Conservation (phyloP, 2,888 invertebrate species). For the Amaurobius ferox region DNA sequence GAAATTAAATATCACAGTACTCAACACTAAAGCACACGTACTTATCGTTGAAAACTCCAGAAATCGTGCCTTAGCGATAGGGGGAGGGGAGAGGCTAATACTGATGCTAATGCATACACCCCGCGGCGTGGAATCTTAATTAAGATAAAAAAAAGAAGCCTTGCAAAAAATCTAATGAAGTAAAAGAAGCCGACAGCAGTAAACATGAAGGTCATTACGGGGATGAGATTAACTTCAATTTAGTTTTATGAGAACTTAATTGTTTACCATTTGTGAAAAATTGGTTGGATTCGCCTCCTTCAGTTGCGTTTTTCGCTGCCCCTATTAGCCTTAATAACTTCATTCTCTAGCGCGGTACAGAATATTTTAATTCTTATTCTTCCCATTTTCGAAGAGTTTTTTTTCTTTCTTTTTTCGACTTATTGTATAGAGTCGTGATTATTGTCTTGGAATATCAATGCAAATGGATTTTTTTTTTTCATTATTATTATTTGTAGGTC, state of each 20-base stretch:
- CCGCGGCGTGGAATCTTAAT: conserved; percentile 50
- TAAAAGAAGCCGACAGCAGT: conserved; percentile 57
- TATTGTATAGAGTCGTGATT: background rate
- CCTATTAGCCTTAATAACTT: conserved; percentile 65
- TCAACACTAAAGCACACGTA: conserved; percentile 57
- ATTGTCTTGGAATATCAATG: background rate
- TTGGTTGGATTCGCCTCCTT: conserved; percentile 34
- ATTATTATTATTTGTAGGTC: too few species aligned
- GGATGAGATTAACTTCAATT: conserved; percentile 62
- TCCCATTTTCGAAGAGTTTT: background rate
- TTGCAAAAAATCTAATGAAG: conserved; percentile 1
- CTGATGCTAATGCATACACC: conserved; percentile 59
- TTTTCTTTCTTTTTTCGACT: background rate
- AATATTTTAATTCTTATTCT: conserved; percentile 55
- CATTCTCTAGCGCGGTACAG: conserved; percentile 35
- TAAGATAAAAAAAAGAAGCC: conserved; percentile 43
- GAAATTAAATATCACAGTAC: conserved; percentile 52
- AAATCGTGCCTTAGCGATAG: conserved; percentile 31
- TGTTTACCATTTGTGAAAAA: conserved; percentile 71
- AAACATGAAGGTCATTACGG: conserved; percentile 56
- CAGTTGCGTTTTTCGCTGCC: conserved; percentile 21
- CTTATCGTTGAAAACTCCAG: conserved; percentile 2
- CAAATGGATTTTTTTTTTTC: background rate
- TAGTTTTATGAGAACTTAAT: conserved; percentile 70
- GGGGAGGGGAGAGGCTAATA: conserved; percentile 21